These are phyloP conservation scores for Callaeas wilsoni DNA, from an alignment of 2,113 vertebrate species.

Conservation along the genomic window DNA sequence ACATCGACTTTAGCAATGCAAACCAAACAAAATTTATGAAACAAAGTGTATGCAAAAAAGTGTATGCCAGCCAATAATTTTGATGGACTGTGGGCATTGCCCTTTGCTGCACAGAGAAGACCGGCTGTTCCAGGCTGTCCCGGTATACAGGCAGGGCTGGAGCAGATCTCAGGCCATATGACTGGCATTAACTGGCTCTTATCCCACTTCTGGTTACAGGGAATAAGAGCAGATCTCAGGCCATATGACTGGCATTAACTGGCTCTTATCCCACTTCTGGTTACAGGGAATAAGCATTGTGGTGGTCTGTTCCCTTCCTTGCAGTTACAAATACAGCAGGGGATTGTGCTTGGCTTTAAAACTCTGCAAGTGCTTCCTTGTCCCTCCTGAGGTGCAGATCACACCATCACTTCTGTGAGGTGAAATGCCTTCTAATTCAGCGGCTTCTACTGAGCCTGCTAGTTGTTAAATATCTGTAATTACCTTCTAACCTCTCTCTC, in stretches of 20 bases:
- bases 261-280: background rate
- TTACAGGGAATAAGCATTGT: background rate
- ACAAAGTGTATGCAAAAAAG: background rate
- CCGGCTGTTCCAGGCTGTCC: background rate
- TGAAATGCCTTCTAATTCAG: background rate
- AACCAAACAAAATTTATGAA: background rate
- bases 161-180: background rate
- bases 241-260: background rate
- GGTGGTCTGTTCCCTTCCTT: background rate
- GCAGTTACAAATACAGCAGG: background rate
- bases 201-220: background rate
- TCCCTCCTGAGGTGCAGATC: background rate
- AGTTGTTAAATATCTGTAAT: background rate
- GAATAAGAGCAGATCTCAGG: background rate
- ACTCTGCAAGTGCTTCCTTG: background rate
- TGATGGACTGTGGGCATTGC: background rate
- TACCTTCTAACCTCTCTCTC: background rate
- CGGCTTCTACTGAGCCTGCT: background rate
- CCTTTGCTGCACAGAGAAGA: background rate
- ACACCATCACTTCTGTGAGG: background rate
- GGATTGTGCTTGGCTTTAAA: background rate
- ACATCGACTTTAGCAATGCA: background rate
- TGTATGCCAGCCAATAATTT: background rate
- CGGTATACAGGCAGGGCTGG: background rate
- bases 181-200: background rate